Conservation (phyloP, 2,113 vertebrate species). For the Paracyprichromis sp. region DNA sequence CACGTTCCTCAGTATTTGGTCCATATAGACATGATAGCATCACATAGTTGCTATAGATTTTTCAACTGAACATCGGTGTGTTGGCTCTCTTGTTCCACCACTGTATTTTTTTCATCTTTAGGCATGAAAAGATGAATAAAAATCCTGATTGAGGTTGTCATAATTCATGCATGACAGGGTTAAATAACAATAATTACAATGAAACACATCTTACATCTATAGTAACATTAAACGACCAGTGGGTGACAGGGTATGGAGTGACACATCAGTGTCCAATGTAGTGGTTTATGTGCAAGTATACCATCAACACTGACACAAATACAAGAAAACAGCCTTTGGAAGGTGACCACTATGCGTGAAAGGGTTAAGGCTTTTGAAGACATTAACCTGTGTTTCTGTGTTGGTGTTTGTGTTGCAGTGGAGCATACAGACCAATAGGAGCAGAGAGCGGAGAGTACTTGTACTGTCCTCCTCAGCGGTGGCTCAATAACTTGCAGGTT, state of each 20-base stretch:
- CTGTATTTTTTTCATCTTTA: not conserved
- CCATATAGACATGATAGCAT: not conserved
- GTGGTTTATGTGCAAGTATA: not conserved
- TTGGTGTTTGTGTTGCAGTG: constrained; percentile 45
- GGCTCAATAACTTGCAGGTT: constrained; percentile 74
- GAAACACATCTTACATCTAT: not conserved
- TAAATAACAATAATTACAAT: not conserved
- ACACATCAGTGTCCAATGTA: not conserved
- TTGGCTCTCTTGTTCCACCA: not conserved
- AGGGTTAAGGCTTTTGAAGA: not conserved
- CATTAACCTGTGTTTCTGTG: not conserved
- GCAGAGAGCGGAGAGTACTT: constrained; percentile 72
- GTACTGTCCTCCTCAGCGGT: constrained; percentile 74
- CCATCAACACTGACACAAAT: not conserved
- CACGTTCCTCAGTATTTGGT: not conserved
- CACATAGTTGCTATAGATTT: not conserved
- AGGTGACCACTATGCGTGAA: not conserved
- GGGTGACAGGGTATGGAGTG: not conserved
- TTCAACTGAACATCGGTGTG: not conserved
- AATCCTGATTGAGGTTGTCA: not conserved
- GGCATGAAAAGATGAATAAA: not conserved
- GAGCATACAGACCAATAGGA: constrained; percentile 60
- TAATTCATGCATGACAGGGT: not conserved
- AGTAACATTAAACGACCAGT: not conserved
- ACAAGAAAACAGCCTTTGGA: not conserved